Evolutionary conservation across 2,113 vertebrate genomes (phyloP), one percentile per base, ranked within the genome.

Genomic region (Scomber colias): DNA sequence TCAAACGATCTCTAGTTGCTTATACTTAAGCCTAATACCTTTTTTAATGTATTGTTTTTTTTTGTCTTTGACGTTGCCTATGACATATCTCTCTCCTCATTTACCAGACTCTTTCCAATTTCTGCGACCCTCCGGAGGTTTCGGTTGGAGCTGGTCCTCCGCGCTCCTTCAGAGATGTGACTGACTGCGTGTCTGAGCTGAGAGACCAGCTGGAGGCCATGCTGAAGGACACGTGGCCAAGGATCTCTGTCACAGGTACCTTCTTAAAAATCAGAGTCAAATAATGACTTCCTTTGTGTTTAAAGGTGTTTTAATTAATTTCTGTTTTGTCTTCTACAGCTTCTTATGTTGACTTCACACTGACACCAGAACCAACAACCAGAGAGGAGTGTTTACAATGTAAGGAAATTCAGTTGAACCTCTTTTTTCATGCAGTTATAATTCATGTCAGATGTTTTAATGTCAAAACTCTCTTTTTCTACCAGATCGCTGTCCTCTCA

Each of bases 171-270:
- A 53, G 11, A 19, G 65, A 54, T 1, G 71, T 82, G 71, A 49
- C 17, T 0, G 4, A 46, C 19, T 59, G 72, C 27, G n/a, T 81
- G 48, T 77, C 61, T 65, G 68, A 81, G 27, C 77, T 87, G 40
- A 83, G 35, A 40, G 21, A 21, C 7, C 10, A 75, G 30, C 15
- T 66, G 3, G 60, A 81, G 40, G 6, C 3, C 3, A 56, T 64
- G 0, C 9, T 76, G 12, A 68, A 24, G 31, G 59, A 76, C 24
- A 49, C 57, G 3, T 87, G 80, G 71, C 53, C 72, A 35, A 68
- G 30, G 56, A 79, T 76, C 40, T 61, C 68, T 31, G 45, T 67
- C 16, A 70, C 68, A 71, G 81, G 72, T 83, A 40, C 35, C 8
- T 40, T 40, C 9, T 40, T 9, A 40, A 40, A 40, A 40, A 31